Conservation (phyloP, 2,888 invertebrate species). For the Serripes groenlandicus region DNA sequence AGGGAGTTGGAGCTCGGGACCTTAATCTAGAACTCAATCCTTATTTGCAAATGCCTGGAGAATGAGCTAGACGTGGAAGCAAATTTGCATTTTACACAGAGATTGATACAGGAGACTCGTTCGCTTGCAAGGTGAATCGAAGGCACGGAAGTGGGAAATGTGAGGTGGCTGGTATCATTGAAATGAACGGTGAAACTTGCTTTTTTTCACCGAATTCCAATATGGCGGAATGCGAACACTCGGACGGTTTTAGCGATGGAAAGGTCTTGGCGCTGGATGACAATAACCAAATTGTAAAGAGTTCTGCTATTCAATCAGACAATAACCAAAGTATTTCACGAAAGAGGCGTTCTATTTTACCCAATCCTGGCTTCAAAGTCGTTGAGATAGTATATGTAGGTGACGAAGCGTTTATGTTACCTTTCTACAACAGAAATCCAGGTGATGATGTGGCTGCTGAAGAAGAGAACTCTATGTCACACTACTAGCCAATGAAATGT, state of each 20-base stretch:
- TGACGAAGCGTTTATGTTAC: background rate
- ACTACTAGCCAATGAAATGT: conserved; percentile 17
- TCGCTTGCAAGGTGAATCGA: conserved; percentile 5
- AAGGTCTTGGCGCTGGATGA: background rate
- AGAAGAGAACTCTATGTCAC: conserved; percentile 1
- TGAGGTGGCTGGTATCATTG: background rate
- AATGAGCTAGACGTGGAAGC: background rate
- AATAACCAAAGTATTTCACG: background rate
- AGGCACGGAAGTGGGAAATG: background rate
- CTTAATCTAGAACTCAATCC: background rate
- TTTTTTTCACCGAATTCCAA: background rate
- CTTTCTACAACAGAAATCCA: conserved; percentile 9
- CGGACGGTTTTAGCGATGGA: background rate
- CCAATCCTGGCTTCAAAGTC: background rate
- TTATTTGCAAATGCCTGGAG: background rate
- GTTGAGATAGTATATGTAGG: background rate
- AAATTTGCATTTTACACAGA: conserved; percentile 12
- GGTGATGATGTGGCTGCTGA: background rate
- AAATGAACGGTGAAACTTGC: background rate
- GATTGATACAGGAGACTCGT: background rate
- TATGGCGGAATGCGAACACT: background rate
- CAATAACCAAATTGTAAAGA: background rate
- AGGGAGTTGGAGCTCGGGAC: background rate
- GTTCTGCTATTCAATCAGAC: background rate
- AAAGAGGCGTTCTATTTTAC: background rate